Conservation (phyloP, 2,888 invertebrate genomes). For the Cactoblastis cactorum region DNA sequence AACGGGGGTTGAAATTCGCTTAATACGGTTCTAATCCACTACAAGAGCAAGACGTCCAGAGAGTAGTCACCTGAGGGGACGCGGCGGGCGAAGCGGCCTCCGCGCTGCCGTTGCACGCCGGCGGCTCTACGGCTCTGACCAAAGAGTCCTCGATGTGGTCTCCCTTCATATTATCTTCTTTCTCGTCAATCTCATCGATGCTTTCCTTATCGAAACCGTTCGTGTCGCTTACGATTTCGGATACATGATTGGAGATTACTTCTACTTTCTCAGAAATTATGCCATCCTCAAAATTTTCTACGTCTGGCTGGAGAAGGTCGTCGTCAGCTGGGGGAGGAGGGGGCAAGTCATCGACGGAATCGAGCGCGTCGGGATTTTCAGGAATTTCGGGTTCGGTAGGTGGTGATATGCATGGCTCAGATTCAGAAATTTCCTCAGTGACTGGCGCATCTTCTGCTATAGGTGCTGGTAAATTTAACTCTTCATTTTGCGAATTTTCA, state of each 20-base stretch:
- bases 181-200: conserved; percentile 29
- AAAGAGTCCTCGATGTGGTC: conserved; percentile 28
- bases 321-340: conserved; percentile 41
- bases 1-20: conserved; percentile 53
- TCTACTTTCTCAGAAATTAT: conserved; percentile 25
- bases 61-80: conserved; percentile 64
- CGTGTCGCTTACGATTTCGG: conserved; percentile 22
- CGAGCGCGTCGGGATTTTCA: conserved; percentile 25
- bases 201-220: conserved; percentile 25
- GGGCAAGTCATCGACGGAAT: conserved; percentile 36
- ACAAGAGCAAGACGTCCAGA: conserved; percentile 61
- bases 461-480: not conserved
- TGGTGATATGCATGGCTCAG: conserved; percentile 1
- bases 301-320: conserved; percentile 23
- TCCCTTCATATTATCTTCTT: conserved; percentile 26
- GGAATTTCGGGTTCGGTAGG: conserved; percentile 12
- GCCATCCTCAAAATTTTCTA: conserved; percentile 25
- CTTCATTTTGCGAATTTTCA: conserved; percentile 5
- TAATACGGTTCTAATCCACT: conserved; percentile 64
- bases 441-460: not conserved
- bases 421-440: conserved; percentile 5
- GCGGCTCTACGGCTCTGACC: conserved; percentile 29
- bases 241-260: conserved; percentile 27
- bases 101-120: conserved; percentile 47
- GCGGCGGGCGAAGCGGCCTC: not conserved